phyloP scores from a whole-genome alignment of 2,113 vertebrate genomes.

The Romanogobio albipinnatus region DNA sequence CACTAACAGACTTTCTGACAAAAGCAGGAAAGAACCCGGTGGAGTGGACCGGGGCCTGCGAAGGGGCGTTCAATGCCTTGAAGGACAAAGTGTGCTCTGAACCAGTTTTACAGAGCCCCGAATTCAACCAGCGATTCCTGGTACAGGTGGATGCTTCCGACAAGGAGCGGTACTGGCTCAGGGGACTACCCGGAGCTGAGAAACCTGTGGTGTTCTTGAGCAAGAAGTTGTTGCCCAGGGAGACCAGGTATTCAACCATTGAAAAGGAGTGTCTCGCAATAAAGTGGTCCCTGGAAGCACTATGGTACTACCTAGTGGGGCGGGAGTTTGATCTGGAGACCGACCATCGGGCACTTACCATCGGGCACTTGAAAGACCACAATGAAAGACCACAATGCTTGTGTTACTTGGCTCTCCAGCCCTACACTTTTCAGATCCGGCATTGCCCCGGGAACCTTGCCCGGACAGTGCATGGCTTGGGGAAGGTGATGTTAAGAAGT shows the following conservation, averaged over 20 bases:
- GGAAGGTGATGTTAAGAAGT: too few species aligned
- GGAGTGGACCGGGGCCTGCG: neutral
- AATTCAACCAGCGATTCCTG: too few species aligned
- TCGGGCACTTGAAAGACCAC: too few species aligned
- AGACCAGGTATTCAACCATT: conserved; percentile 9
- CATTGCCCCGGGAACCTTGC: neutral
- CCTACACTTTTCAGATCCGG: too few species aligned
- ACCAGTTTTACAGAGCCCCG: neutral
- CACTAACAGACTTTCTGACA: neutral
- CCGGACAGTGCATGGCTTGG: neutral
- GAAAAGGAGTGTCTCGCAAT: too few species aligned
- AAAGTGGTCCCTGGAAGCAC: conserved; percentile 28
- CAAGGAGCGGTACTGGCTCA: neutral
- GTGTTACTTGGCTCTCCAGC: too few species aligned
- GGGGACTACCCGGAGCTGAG: neutral
- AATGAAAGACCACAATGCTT: too few species aligned
- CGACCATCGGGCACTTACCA: too few species aligned
- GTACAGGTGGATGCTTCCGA: neutral
- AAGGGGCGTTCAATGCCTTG: neutral
- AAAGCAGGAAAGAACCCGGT: neutral
- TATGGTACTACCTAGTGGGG: neutral
- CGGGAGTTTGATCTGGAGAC: too few species aligned
- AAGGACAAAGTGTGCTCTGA: neutral
- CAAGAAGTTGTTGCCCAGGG: neutral
- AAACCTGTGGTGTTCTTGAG: neutral